phyloP scores from a whole-genome alignment of 2,888 invertebrate species.

The Lasioglossum calceatum region DNA sequence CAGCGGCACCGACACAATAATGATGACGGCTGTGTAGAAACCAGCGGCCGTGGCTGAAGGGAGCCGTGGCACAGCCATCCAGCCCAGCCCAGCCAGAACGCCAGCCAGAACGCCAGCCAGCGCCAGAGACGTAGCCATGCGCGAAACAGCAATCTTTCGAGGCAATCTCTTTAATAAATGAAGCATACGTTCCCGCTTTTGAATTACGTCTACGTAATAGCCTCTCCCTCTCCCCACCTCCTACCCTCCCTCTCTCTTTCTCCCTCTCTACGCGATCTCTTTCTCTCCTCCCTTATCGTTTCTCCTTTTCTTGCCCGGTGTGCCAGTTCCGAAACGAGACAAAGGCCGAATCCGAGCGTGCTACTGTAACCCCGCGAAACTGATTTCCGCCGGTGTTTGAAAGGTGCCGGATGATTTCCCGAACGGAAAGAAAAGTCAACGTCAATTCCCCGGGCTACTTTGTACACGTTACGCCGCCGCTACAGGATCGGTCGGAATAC shows the following conservation, averaged over 20 bases:
- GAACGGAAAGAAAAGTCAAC: constrained; percentile 11
- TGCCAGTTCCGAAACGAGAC: constrained; percentile 63
- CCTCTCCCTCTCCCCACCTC: constrained; percentile 57
- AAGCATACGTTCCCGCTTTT: constrained; percentile 79
- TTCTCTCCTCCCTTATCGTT: constrained; percentile 31
- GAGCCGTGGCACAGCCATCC: constrained; percentile 61
- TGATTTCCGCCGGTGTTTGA: constrained; percentile 49
- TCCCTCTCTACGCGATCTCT: not conserved
- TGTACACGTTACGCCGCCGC: not conserved
- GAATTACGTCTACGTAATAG: constrained; percentile 79
- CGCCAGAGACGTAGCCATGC: constrained; percentile 77
- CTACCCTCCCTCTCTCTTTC: not conserved
- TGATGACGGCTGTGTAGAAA: constrained; percentile 75
- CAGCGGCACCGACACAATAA: constrained; percentile 81
- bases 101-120: constrained; percentile 38
- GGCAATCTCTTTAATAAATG: constrained; percentile 83
- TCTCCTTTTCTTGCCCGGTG: constrained; percentile 65
- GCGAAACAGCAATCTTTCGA: constrained; percentile 83
- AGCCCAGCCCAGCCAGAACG: constrained; percentile 12
- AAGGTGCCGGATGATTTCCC: constrained; percentile 17
- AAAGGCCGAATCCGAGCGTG: constrained; percentile 51
- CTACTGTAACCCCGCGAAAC: constrained; percentile 41
- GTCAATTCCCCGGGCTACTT: constrained; percentile 29
- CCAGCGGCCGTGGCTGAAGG: constrained; percentile 69
- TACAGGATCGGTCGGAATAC: not conserved